Evolutionary conservation across 2,113 vertebrate species (phyloP).

Genomic region (Formicarius rufipectus): DNA sequence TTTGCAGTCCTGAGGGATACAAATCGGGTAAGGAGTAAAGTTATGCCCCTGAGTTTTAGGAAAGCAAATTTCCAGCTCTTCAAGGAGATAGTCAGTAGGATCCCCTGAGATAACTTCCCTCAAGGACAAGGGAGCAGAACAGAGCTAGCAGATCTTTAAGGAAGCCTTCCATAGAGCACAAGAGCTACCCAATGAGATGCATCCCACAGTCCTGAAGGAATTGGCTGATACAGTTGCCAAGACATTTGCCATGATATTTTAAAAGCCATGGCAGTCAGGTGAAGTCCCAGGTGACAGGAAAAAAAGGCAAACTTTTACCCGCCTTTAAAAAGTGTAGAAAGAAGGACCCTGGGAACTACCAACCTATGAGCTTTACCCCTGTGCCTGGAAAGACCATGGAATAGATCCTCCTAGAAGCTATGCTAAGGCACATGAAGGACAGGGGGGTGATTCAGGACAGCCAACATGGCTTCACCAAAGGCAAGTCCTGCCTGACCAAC

Average conservation of each 20-base stretch:
- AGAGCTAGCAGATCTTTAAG: background rate
- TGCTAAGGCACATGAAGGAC: background rate
- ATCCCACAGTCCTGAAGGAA: background rate
- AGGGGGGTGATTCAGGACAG: background rate
- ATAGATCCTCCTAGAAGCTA: background rate
- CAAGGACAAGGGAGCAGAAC: background rate
- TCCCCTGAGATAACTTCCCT: background rate
- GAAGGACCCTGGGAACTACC: background rate
- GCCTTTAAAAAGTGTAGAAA: background rate
- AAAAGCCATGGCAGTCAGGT: background rate
- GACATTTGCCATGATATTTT: background rate
- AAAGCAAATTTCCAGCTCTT: background rate
- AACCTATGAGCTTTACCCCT: background rate
- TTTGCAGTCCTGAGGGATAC: background rate
- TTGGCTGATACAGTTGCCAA: background rate
- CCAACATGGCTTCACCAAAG: background rate
- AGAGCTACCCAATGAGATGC: background rate
- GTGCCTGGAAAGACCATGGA: background rate
- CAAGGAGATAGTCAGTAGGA: background rate
- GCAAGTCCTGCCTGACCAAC: background rate
- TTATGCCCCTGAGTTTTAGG: background rate
- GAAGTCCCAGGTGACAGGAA: background rate
- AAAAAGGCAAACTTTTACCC: background rate
- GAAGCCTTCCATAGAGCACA: background rate
- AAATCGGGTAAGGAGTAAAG: background rate